Evolutionary conservation across 2,888 invertebrate genomes (phyloP), one percentile per base, ranked within the genome.

Genomic region (Punctoribates punctum): DNA sequence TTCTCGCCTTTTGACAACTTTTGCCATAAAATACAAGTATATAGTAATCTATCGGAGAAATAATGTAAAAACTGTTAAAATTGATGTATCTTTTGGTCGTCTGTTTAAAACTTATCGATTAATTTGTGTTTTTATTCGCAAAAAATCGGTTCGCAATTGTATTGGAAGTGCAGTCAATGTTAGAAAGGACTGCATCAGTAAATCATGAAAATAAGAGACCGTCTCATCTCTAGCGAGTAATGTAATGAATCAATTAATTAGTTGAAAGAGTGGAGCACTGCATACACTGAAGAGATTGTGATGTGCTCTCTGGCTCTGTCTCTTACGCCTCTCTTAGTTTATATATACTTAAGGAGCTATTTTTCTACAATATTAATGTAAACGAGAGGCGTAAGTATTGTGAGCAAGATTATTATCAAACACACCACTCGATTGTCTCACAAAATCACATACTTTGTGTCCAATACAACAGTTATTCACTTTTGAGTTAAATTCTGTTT

Each of bases 241-340:
- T 67, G 67, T 67, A 67, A 67, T 67, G 67, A 67, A 67, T 67
- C 67, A 67, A 67, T 67, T 67, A 67, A 67, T 67, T 67, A 67
- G 67, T 67, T 5, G 17, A 67, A 38, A 67, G 29, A 67, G 38
- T 67, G 67, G 20, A 67, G 29, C 62, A 62, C 38, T n/a, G 8
- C n/a, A n/a, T n/a, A n/a, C n/a, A n/a, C n/a, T n/a, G 67, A 67
- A 29, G 27, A 27, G 29, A 8, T 6, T 2, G n/a, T 67, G 20
- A n/a, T 38, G n/a, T 20, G 38, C 5, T 17, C 25, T 23, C 20
- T 38, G 42, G 8, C 42, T n/a, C 1, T 42, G 25, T 60, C 17
- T 38, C 29, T 38, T 38, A 67, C 38, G 34, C 67, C 38, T 38
- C 38, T 67, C 27, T 67, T 65, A 38, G 38, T 67, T 67, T 67